Percentiles rank a stretch among this genome's conserved stretches.
These are phyloP conservation scores for Cryptocheilus praepositus DNA, from an alignment of 2,888 invertebrate species.

Conservation along the genomic window DNA sequence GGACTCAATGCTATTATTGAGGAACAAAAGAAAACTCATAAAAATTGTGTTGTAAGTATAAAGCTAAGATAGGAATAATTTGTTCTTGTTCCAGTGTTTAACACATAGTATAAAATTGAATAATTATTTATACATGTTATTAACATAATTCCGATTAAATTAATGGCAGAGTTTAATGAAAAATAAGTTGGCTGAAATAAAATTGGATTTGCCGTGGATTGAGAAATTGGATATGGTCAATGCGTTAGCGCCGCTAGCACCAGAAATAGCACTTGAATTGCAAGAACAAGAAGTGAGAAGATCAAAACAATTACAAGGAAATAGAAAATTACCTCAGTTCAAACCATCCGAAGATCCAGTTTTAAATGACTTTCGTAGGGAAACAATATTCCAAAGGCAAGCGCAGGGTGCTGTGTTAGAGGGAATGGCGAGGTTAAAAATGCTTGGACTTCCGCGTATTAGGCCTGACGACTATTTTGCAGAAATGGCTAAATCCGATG, in stretches of 20 bases:
- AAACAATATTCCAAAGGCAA: conserved; percentile 90
- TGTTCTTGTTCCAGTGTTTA: conserved; percentile 10
- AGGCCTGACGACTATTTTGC: conserved; percentile 98
- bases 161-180: conserved; percentile 78
- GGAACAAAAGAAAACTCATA: conserved; percentile 77
- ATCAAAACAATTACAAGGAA: conserved; percentile 81
- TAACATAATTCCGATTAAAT: conserved; percentile 39
- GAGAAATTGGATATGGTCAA: conserved; percentile 89
- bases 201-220: conserved; percentile 87
- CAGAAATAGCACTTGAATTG: conserved; percentile 87
- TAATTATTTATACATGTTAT: neutral
- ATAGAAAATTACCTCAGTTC: conserved; percentile 81
- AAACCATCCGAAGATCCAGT: conserved; percentile 85
- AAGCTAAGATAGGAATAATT: neutral
- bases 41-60: conserved; percentile 85
- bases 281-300: conserved; percentile 85
- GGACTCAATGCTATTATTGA: conserved; percentile 86
- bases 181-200: conserved; percentile 83
- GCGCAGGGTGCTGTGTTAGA: conserved; percentile 91
- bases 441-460: conserved; percentile 85
- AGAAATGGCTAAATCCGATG: conserved; percentile 98
- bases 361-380: conserved; percentile 93
- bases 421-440: conserved; percentile 86
- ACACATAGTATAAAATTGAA: too few species aligned
- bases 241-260: conserved; percentile 87